A percentile compares a stretch with the other conserved stretches of the same genome.
Evolutionary conservation across 2,113 vertebrate species (phyloP).

Genomic region (Dromiciops gliroides): DNA sequence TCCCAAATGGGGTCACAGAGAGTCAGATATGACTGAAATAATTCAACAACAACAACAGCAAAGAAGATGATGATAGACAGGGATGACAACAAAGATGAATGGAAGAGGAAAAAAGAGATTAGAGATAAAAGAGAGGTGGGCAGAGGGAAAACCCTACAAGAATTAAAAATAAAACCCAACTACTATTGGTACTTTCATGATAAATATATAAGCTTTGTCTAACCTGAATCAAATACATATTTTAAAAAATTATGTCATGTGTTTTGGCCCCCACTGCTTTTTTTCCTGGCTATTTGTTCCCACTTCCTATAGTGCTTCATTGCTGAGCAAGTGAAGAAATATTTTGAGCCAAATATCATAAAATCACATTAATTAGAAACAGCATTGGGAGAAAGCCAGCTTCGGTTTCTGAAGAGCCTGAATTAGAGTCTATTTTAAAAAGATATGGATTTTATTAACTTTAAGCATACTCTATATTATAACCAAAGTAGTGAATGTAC

Average conservation of each 20-base stretch:
- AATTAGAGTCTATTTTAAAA: neutral
- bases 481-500: neutral
- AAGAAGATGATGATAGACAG: too few relatives aligned
- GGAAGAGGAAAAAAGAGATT: neutral
- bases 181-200: neutral
- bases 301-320: neutral
- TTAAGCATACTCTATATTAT: neutral
- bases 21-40: too few relatives aligned
- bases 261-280: neutral
- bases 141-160: neutral
- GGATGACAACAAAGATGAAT: too few relatives aligned
- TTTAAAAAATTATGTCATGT: neutral
- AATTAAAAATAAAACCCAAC: neutral
- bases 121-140: neutral
- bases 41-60: too few relatives aligned
- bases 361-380: neutral
- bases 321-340: neutral
- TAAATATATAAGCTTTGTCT: neutral
- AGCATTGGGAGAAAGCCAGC: neutral
- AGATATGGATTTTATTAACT: neutral
- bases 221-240: neutral
- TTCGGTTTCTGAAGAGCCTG: neutral
- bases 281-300: neutral
- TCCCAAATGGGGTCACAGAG: too few relatives aligned
- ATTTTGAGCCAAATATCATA: neutral